Base-by-base conservation (phyloP, 1,140 invertebrate genomes). In the Coptotermes formosanus region DNA sequence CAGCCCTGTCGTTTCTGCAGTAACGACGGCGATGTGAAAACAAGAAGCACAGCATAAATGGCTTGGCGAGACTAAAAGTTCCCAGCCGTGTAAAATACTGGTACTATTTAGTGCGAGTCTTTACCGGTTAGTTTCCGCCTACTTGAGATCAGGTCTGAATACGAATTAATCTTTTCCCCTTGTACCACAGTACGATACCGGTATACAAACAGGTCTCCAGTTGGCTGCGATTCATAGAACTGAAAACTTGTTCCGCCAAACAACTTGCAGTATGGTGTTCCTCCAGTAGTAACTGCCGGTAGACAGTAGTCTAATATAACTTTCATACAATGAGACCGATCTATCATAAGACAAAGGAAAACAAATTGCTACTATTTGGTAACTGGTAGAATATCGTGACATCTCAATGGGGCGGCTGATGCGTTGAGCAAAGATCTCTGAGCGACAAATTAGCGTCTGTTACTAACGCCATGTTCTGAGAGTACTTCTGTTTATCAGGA, bases 161-260 rank as follows among this genome's bases (percentile, higher is more conserved):
- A 75, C 64, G 64, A 75, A 75, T 75, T 75, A 75, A 75, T 75
- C 64, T 75, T 75, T n/a, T 75, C 25, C 14, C 7, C 25, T 30
- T 75, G n/a, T 30, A 75, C 19, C 52, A 19, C 52, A n/a, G 64
- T 75, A 75, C 64, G n/a, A 25, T n/a, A 30, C n/a, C 25, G 16
- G 25, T 64, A 8, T 7, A 75, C 64, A 75, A 75, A 75, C 64
- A 75, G 64, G 64, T 75, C 64, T 75, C 25, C n/a, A 30, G n/a
- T 75, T 75, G n/a, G 3, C 64, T 30, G n/a, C 64, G 64, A 75
- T 75, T 75, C 64, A 75, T 75, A 75, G 64, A 75, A 75, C n/a
- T 75, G n/a, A 75, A 75, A 75, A 75, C 64, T 75, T 75, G 64
- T 75, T 75, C 64, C 64, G n/a, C 64, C n/a, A 75, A 75, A 75